phyloP scores from a whole-genome alignment of 1,140 invertebrate genomes.

The Pseudachorutes palmiensis region DNA sequence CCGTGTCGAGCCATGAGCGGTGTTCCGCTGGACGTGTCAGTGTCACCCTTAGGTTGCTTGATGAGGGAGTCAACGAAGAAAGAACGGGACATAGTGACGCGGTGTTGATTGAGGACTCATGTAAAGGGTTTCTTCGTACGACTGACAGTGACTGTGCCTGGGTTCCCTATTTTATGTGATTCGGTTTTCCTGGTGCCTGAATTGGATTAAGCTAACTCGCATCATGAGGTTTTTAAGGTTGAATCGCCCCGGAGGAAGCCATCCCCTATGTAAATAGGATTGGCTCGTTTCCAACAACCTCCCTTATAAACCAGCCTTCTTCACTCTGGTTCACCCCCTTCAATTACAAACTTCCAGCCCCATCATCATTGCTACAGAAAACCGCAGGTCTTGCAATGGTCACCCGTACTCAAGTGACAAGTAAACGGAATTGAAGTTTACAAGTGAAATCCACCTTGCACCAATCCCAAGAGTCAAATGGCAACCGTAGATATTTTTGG shows the following conservation, averaged over 20 bases:
- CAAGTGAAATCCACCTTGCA: too few species aligned
- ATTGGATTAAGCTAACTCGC: conserved; percentile 2
- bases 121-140: background rate
- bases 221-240: conserved; percentile 3
- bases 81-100: conserved; percentile 23
- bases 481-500: too few species aligned
- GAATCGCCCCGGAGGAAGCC: conserved; percentile 13
- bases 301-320: background rate
- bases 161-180: background rate
- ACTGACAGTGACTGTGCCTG: background rate
- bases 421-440: too few species aligned
- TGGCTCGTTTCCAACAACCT: conserved; percentile 13
- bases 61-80: conserved; percentile 34
- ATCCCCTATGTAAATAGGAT: conserved; percentile 33
- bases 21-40: too few species aligned
- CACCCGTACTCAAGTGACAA: too few species aligned
- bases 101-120: background rate
- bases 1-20: too few species aligned
- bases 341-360: background rate
- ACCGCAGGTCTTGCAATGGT: too few species aligned
- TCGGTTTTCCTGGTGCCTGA: background rate
- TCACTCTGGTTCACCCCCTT: background rate
- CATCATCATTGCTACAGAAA: background rate
- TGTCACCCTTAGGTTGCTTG: conserved; percentile 19
- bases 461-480: too few species aligned